Conservation (phyloP, 2,888 invertebrate genomes). For the Troglohyphantes excavatus region DNA sequence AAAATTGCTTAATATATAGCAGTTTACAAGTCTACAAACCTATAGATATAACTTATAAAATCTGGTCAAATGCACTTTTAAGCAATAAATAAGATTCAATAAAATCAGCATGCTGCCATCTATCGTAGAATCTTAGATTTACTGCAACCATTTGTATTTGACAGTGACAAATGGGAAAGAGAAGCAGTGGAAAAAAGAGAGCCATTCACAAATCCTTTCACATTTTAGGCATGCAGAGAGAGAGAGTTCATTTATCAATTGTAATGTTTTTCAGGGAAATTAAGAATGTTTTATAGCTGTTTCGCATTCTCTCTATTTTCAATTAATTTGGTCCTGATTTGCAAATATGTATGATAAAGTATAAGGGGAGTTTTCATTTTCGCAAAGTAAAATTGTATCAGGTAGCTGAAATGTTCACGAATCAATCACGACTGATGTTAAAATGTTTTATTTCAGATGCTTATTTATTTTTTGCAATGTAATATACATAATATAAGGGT, state of each 20-base stretch:
- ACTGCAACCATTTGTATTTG: constrained; percentile 26
- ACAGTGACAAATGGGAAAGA: constrained; percentile 44
- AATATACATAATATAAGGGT: too few relatives aligned
- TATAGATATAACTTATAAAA: not conserved
- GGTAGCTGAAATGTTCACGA: too few relatives aligned
- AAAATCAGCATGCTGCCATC: constrained; percentile 47
- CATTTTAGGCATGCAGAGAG: constrained; percentile 34
- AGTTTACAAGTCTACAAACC: not conserved
- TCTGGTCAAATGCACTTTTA: not conserved
- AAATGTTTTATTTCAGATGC: too few relatives aligned
- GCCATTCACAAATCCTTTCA: constrained; percentile 22
- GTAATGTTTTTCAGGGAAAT: constrained; percentile 29
- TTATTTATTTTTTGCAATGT: too few relatives aligned
- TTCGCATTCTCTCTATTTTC: not conserved
- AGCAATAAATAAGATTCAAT: not conserved
- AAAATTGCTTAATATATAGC: not conserved
- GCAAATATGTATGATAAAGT: too few relatives aligned
- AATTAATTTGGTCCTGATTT: not conserved
- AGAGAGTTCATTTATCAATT: constrained; percentile 34
- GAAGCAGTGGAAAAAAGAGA: constrained; percentile 29
- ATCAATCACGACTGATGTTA: too few relatives aligned
- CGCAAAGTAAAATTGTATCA: too few relatives aligned
- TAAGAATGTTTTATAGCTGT: constrained; percentile 30
- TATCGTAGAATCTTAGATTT: constrained; percentile 33
- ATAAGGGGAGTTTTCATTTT: too few relatives aligned